Percentiles rank a stretch among this genome's conserved stretches.
Conservation (phyloP, 1,140 invertebrate species). For the Pseudomyrmex dendroicus region DNA sequence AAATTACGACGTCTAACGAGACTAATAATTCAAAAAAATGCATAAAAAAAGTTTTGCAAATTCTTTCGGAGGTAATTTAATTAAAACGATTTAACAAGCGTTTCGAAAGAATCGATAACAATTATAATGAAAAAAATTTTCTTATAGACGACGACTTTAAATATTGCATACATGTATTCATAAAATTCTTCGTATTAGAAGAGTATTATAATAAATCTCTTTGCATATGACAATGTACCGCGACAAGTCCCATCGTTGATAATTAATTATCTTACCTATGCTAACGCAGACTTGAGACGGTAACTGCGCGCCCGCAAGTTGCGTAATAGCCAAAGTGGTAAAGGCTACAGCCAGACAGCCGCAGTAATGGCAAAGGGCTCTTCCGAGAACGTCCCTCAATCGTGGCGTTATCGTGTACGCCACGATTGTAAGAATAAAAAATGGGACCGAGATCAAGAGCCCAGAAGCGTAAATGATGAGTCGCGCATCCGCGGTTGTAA, state of each 20-base stretch:
- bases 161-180: not conserved
- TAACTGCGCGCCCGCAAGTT: conserved; percentile 78
- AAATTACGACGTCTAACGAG: conserved; percentile 3
- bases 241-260: not conserved
- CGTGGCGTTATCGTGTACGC: conserved; percentile 83
- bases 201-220: not conserved
- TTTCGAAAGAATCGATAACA: not conserved
- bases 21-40: not conserved
- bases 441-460: conserved; percentile 84
- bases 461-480: conserved; percentile 81
- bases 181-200: not conserved
- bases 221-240: not conserved
- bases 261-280: conserved; percentile 78
- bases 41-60: too few relatives aligned
- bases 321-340: conserved; percentile 81
- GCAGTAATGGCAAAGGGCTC: conserved; percentile 84
- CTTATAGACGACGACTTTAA: too few relatives aligned
- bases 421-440: conserved; percentile 84
- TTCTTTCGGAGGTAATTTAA: not conserved
- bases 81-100: not conserved
- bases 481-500: conserved; percentile 67
- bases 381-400: conserved; percentile 84
- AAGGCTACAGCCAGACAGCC: conserved; percentile 84
- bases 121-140: too few relatives aligned
- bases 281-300: conserved; percentile 78